phyloP scores from a whole-genome alignment of 1,140 invertebrate species.

The Apis dorsata region DNA sequence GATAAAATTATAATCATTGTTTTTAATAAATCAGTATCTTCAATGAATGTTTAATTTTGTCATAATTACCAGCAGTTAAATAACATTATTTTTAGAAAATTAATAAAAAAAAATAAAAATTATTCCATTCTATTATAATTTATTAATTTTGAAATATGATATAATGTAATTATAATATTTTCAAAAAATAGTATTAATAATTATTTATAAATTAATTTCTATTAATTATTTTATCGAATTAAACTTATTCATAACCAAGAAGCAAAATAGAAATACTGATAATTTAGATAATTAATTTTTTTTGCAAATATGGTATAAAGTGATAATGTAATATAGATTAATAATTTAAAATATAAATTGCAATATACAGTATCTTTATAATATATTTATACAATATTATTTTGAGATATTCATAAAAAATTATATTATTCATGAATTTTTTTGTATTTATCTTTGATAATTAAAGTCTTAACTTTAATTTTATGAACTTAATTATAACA shows the following conservation, averaged over 20 bases:
- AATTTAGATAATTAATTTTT: constrained; percentile 1
- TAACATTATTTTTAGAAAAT: neutral
- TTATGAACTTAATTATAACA: neutral
- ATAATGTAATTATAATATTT: neutral
- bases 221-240: neutral
- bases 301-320: constrained; percentile 22
- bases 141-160: neutral
- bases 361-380: constrained; percentile 6
- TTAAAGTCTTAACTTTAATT: constrained; percentile 6
- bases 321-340: constrained; percentile 13
- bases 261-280: neutral
- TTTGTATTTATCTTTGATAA: constrained; percentile 14
- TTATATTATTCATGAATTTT: neutral
- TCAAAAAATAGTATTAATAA: neutral
- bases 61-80: neutral
- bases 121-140: neutral
- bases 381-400: constrained; percentile 30
- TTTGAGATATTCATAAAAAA: neutral
- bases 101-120: neutral
- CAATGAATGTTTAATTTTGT: constrained; percentile 11
- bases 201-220: neutral
- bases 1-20: constrained; percentile 46
- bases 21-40: constrained; percentile 53
- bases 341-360: constrained; percentile 32
- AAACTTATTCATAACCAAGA: constrained; percentile 1